These are phyloP conservation scores for Nematostella vectensis DNA, from an alignment of 92 coral and sea anemone species.

Conservation along the genomic window DNA sequence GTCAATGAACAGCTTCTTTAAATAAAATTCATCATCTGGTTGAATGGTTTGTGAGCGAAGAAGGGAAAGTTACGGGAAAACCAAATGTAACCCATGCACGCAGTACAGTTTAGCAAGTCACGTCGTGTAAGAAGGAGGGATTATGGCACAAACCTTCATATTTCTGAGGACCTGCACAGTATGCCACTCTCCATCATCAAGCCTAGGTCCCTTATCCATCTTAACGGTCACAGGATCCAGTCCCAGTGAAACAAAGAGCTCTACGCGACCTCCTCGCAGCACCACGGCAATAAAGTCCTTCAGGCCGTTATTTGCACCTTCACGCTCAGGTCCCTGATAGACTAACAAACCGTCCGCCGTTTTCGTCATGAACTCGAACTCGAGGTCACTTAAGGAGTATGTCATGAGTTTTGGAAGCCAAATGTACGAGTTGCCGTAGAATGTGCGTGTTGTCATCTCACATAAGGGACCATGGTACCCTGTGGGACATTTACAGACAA, in stretches of 20 bases:
- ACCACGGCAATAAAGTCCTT: conserved; percentile 59
- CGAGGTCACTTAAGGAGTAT: conserved; percentile 47
- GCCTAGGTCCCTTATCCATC: conserved; percentile 45
- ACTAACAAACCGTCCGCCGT: conserved; percentile 45
- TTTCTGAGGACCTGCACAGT: conserved; percentile 40
- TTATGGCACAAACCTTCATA: conserved; percentile 46
- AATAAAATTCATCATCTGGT: too few relatives aligned
- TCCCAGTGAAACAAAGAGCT: conserved; percentile 50
- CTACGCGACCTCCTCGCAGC: conserved; percentile 46
- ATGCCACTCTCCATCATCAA: conserved; percentile 69
- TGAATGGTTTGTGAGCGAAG: too few relatives aligned
- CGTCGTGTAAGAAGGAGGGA: too few relatives aligned
- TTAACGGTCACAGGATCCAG: conserved; percentile 31
- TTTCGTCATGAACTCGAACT: conserved; percentile 54
- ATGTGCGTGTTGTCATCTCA: conserved; percentile 62
- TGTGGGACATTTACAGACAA: conserved; percentile 56
- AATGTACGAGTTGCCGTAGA: conserved; percentile 53
- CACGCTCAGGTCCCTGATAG: conserved; percentile 54
- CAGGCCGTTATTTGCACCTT: conserved; percentile 59
- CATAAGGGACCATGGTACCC: conserved; percentile 64
- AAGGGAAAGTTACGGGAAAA: too few relatives aligned
- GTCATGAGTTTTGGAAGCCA: conserved; percentile 61
- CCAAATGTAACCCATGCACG: too few relatives aligned
- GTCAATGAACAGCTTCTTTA: too few relatives aligned
- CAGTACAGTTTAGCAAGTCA: too few relatives aligned